Evolutionary conservation across 2,113 vertebrate species (phyloP).

Genomic region (Chloroceryle aenea): DNA sequence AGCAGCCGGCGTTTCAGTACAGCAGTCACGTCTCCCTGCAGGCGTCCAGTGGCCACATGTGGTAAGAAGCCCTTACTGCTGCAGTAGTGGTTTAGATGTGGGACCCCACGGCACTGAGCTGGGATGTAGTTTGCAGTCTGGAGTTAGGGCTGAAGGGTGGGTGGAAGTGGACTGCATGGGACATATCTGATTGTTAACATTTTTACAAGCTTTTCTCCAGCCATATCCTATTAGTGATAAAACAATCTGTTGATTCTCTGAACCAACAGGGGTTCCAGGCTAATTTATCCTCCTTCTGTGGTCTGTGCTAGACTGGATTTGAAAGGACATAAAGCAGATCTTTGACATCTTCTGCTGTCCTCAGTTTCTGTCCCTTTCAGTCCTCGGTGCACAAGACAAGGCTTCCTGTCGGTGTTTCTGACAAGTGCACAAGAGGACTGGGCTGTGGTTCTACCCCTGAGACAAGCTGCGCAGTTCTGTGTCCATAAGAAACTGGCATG

Average conservation of each 20-base stretch:
- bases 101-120: neutral
- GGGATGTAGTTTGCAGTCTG: neutral
- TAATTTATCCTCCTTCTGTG: neutral
- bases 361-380: neutral
- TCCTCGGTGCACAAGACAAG: neutral
- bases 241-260: neutral
- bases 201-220: neutral
- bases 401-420: neutral
- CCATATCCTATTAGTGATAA: neutral
- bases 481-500: neutral
- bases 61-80: slow-evolving; percentile 78
- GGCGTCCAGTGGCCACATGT: slow-evolving; percentile 98
- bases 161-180: neutral
- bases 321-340: neutral
- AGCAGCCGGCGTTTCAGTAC: slow-evolving; percentile 97
- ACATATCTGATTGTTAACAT: neutral
- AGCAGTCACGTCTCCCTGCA: slow-evolving; percentile 98
- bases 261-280: neutral
- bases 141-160: neutral
- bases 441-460: neutral
- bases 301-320: neutral
- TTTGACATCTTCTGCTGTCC: neutral
- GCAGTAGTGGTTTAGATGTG: neutral
- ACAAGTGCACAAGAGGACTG: neutral
- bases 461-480: neutral